These are phyloP conservation scores for Platycheirus rosarum DNA, from an alignment of 2,888 invertebrate species.

Conservation along the genomic window DNA sequence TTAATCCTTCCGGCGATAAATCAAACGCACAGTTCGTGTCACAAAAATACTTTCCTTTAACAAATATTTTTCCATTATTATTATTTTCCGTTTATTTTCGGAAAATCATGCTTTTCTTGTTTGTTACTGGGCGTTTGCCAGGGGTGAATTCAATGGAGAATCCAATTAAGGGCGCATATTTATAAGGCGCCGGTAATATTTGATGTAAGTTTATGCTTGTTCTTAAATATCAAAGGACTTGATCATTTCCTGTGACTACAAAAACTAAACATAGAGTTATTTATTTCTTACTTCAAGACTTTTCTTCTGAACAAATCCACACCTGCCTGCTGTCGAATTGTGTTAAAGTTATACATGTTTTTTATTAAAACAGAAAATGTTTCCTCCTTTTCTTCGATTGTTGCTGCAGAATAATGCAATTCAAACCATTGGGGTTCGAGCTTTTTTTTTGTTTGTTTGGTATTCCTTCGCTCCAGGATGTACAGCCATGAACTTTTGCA, in stretches of 20 bases:
- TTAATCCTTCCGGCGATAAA: conserved; percentile 60
- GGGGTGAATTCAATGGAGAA: conserved; percentile 10
- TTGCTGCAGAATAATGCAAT: conserved; percentile 56
- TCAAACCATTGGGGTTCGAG: conserved; percentile 47
- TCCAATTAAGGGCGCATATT: no score
- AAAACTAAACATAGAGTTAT: no score
- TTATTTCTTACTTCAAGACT: neutral
- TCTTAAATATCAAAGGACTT: no score
- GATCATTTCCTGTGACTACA: no score
- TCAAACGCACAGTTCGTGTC: conserved; percentile 68
- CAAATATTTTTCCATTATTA: conserved; percentile 44
- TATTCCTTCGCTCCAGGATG: neutral
- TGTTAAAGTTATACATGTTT: neutral
- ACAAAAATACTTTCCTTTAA: conserved; percentile 59
- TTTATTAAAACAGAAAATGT: conserved; percentile 61
- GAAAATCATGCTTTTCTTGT: conserved; percentile 43
- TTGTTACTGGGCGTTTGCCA: neutral
- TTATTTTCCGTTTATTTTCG: conserved; percentile 16
- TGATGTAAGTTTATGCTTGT: no score
- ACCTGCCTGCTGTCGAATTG: neutral
- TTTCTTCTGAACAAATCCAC: neutral
- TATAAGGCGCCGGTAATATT: no score
- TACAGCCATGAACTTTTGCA: neutral
- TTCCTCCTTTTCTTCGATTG: conserved; percentile 34
- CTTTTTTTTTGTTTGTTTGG: neutral